A percentile compares a stretch with the other conserved stretches of the same genome.
These are phyloP conservation scores for Semnornis frantzii DNA, from an alignment of 2,113 vertebrate genomes.

Conservation along the genomic window DNA sequence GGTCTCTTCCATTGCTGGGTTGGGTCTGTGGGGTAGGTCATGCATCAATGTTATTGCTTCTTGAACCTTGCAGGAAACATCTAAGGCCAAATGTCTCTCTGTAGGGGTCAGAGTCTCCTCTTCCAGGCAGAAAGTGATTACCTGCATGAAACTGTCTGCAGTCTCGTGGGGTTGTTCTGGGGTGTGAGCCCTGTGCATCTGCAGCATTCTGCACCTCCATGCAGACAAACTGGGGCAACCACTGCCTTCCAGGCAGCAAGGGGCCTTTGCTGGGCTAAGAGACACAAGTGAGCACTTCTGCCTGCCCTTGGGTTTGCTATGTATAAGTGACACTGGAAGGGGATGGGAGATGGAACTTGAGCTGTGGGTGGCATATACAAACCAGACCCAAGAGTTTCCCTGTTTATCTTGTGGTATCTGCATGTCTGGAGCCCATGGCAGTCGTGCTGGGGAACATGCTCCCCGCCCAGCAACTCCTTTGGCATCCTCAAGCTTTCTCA, in stretches of 20 bases:
- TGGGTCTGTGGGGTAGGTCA: background rate
- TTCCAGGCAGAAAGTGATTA: background rate
- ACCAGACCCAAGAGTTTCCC: background rate
- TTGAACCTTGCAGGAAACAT: background rate
- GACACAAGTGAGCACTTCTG: fast-evolving
- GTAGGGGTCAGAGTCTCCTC: background rate
- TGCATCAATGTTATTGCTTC: background rate
- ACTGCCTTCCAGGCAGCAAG: background rate
- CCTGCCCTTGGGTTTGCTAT: background rate
- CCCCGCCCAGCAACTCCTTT: background rate
- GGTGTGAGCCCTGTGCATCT: background rate
- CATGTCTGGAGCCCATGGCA: conserved; percentile 10
- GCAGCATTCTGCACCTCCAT: background rate
- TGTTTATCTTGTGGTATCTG: background rate
- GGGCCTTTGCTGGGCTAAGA: background rate
- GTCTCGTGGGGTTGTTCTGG: background rate
- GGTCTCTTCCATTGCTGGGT: background rate
- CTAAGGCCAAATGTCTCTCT: fast-evolving
- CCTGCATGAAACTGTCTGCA: background rate
- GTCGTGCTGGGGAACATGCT: background rate
- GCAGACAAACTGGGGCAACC: background rate
- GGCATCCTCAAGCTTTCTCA: conserved; percentile 37
- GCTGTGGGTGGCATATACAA: background rate
- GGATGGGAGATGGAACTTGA: background rate
- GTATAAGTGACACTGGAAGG: background rate